phyloP scores from a whole-genome alignment of 2,797 vertebrate species.

The Diplodus puntazzo region DNA sequence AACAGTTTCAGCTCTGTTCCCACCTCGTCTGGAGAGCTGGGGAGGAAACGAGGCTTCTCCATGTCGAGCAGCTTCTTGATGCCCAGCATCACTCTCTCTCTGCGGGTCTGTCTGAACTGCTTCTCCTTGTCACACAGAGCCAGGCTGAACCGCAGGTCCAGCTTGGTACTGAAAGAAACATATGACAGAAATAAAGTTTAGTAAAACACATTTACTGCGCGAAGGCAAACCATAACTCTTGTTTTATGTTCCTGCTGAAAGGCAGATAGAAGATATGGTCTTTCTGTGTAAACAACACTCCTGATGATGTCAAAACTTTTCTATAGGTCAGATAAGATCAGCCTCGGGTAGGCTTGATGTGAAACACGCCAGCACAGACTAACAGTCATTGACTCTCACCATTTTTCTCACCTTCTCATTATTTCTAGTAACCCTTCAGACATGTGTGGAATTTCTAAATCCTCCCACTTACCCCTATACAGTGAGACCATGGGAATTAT shows the following conservation, averaged over 20 bases:
- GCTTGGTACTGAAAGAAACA: conserved; percentile 85
- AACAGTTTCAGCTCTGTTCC: conserved; percentile 5
- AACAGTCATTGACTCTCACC: background rate
- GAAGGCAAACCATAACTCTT: background rate
- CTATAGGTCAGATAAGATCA: conserved; percentile 11
- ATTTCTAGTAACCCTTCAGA: conserved; percentile 23
- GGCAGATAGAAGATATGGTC: background rate
- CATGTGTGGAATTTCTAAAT: conserved; percentile 3
- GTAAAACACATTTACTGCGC: background rate
- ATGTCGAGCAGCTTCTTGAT: conserved; percentile 93
- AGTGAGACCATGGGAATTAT: background rate
- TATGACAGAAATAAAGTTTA: background rate
- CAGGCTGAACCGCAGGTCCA: conserved; percentile 95
- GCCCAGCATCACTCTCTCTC: conserved; percentile 89
- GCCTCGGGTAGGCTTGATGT: conserved; percentile 10
- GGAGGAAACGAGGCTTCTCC: conserved; percentile 87
- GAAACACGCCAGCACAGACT: background rate
- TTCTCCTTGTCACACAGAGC: conserved; percentile 95
- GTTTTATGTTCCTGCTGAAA: background rate
- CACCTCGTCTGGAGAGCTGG: conserved; percentile 87
- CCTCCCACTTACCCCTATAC: conserved; percentile 1
- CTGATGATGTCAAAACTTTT: conserved; percentile 13
- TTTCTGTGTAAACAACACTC: background rate
- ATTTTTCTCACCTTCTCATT: background rate
- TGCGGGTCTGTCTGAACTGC: conserved; percentile 89